Base-by-base conservation (phyloP, 2,797 vertebrate genomes). In the Lemur catta region DNA sequence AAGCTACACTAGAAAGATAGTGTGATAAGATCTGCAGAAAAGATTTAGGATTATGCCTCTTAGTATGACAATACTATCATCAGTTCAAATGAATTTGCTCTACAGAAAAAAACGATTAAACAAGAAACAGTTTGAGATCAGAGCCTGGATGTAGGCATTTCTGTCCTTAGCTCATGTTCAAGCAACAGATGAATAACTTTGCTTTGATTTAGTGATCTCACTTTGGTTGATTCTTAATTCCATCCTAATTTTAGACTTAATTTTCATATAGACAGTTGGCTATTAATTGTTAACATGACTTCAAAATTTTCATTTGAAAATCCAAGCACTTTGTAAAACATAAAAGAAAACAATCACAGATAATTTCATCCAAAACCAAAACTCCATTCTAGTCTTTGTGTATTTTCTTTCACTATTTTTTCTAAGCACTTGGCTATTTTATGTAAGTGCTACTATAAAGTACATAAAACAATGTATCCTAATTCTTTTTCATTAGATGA, bases 361-460 rank as follows among this genome's bases (percentile, higher is more conserved):
- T 3, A 65, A 74, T 96, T 82, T 96, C 85, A 92, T 61, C n/a
- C 52, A 48, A 38, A 84, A 92, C 80, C 17, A 85, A 84, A 93
- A 93, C 55, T 84, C 26, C 79, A 80, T 15, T 55, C 26, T 89
- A 65, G 38, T 57, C 22, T 61, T 93, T 22, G 3, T 63, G 7
- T 59, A 81, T 67, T 90, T 95, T 84, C n/a, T 87, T 71, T 89
- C 18, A 63, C 30, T 85, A 85, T 85, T 86, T 94, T 82, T 78
- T 41, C 35, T 67, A 79, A 63, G 57, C 22, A 46, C 10, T 43
- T 59, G n/a, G 28, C n/a, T 67, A 69, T 63, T 94, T 84, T 59
- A 89, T 9, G 85, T 43, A 75, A 20, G 46, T 89, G 50, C 18
- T 69, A 85, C 76, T 50, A 93, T 46, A 89, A 75, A 86, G 50